Conservation (phyloP, 2,888 invertebrate genomes). For the Lathronympha strigana region DNA sequence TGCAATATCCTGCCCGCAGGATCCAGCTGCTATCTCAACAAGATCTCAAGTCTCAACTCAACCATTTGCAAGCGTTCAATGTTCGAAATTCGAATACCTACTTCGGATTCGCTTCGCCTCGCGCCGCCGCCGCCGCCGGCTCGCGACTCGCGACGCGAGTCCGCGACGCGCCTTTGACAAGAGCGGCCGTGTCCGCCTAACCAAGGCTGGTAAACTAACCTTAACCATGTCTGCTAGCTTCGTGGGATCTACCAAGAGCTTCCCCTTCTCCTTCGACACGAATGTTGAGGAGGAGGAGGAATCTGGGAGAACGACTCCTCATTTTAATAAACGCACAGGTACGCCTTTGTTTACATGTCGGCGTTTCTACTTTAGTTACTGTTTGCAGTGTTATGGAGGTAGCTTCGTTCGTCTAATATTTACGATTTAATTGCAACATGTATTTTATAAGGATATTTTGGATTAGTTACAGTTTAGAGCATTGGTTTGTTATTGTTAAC, state of each 20-base stretch:
- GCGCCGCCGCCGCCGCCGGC: too few species aligned
- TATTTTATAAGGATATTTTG: background rate
- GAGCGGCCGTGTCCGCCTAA: constrained; percentile 32
- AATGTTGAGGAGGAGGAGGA: constrained; percentile 76
- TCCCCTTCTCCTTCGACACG: constrained; percentile 80
- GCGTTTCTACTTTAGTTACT: background rate
- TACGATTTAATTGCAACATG: background rate
- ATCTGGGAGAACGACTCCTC: constrained; percentile 62
- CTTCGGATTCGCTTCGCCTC: constrained; percentile 5
- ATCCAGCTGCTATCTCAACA: constrained; percentile 10
- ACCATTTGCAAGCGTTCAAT: constrained; percentile 29
- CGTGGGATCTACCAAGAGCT: constrained; percentile 79
- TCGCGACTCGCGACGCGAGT: constrained; percentile 15
- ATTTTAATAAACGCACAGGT: constrained; percentile 71
- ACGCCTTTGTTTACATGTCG: constrained; percentile 47
- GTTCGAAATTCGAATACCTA: too few species aligned
- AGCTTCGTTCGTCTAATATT: background rate
- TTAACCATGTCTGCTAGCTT: constrained; percentile 71
- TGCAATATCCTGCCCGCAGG: background rate
- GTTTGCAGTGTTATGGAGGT: background rate
- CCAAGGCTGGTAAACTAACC: constrained; percentile 29
- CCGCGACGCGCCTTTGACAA: constrained; percentile 31
- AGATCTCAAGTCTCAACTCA: constrained; percentile 20
- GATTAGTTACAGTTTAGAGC: background rate
- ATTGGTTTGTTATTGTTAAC: background rate